A percentile compares a stretch with the other conserved stretches of the same genome.
phyloP scores from a whole-genome alignment of 92 coral and sea anemone species.

The Parazoanthus darwini region DNA sequence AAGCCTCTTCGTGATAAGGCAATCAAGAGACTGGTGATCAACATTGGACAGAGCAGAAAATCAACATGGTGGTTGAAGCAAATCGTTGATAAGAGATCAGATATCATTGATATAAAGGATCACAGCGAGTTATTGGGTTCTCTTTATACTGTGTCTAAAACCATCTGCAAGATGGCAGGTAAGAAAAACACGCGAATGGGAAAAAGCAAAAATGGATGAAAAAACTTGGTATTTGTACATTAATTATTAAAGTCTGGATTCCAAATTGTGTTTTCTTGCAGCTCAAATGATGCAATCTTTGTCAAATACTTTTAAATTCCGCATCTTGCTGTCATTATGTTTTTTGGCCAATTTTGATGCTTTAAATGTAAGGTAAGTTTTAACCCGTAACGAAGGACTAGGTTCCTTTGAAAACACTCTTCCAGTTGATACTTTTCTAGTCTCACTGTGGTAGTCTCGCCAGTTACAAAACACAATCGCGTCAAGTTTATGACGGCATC shows the following conservation, averaged over 20 bases:
- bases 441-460: no score
- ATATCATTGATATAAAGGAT: not conserved
- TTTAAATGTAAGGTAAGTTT: no score
- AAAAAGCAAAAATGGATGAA: not conserved
- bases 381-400: no score
- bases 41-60: not conserved
- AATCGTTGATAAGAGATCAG: not conserved
- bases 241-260: no score
- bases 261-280: no score
- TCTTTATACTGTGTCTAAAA: slow-evolving; percentile 7
- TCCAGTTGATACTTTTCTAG: not conserved
- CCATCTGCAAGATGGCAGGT: slow-evolving; percentile 9
- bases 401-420: no score
- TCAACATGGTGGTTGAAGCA: not conserved
- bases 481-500: not conserved
- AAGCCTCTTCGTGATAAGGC: not conserved
- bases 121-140: slow-evolving; percentile 15
- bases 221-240: not conserved
- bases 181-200: not conserved
- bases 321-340: no score
- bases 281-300: no score
- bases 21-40: not conserved
- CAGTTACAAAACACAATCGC: not conserved
- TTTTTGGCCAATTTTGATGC: no score
- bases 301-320: no score